Evolutionary conservation across 2,113 vertebrate genomes (phyloP).

Genomic region (Microtus ochrogaster): DNA sequence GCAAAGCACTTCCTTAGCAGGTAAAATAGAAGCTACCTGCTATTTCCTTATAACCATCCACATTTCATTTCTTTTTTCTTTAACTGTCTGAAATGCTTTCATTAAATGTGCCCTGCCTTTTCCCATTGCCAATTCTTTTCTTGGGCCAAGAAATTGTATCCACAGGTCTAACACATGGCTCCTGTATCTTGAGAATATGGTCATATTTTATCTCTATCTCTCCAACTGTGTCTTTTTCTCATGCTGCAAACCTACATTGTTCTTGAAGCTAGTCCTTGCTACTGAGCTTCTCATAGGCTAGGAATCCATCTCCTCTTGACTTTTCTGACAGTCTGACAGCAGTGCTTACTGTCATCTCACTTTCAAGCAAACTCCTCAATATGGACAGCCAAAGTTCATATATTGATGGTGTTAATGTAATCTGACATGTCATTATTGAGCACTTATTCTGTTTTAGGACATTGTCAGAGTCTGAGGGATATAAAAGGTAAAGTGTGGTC

Average conservation of each 20-base stretch:
- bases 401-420: not conserved
- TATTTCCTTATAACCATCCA: not conserved
- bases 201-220: not conserved
- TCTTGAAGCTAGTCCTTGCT: not conserved
- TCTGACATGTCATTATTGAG: not conserved
- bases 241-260: not conserved
- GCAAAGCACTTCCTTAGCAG: not conserved
- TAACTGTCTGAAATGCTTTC: slow-evolving; percentile 12
- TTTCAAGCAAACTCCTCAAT: slow-evolving; percentile 8
- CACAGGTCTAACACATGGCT: not conserved
- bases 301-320: not conserved
- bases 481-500: not conserved
- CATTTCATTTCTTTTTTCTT: not conserved
- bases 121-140: not conserved
- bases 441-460: not conserved
- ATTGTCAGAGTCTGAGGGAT: not conserved
- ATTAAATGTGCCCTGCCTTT: not conserved
- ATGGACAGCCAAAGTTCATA: not conserved
- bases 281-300: not conserved
- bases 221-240: not conserved
- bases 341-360: not conserved
- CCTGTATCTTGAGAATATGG: not conserved
- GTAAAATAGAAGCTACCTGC: not conserved
- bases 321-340: not conserved
- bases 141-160: not conserved